phyloP scores from a whole-genome alignment of 1,140 invertebrate genomes.

The Drosophila ogumai region DNA sequence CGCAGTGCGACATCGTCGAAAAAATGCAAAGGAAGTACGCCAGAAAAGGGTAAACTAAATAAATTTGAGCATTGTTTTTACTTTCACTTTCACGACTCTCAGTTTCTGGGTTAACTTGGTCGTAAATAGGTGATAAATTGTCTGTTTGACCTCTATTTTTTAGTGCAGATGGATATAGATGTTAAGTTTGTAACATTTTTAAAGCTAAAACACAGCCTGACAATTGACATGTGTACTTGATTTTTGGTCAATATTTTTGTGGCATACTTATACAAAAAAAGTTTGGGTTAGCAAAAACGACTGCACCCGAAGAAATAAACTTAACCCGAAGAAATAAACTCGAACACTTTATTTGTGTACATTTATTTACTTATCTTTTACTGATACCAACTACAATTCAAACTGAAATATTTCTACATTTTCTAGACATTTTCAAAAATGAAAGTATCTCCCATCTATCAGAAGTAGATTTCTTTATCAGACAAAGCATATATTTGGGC shows the following conservation, averaged over 20 bases:
- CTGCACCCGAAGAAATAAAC: too few relatives aligned
- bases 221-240: neutral
- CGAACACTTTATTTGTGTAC: neutral
- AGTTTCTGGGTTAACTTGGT: constrained; percentile 4
- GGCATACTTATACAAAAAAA: neutral
- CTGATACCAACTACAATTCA: neutral
- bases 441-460: too few relatives aligned
- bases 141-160: neutral
- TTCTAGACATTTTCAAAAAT: neutral
- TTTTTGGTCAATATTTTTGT: neutral
- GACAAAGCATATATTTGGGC: neutral
- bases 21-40: constrained; percentile 3
- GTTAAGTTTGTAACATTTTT: neutral
- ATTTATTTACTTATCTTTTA: neutral
- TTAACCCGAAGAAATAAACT: neutral
- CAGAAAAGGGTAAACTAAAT: constrained; percentile 5
- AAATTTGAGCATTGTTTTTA: constrained; percentile 30
- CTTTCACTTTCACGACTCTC: constrained; percentile 10
- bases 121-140: neutral
- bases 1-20: constrained; percentile 61
- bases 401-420: neutral
- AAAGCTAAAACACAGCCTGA: neutral
- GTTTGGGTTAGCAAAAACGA: too few relatives aligned
- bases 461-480: neutral
- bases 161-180: neutral